A percentile compares a stretch with the other conserved stretches of the same genome.
phyloP scores from a whole-genome alignment of 2,113 vertebrate genomes.

The Hylia prasina region DNA sequence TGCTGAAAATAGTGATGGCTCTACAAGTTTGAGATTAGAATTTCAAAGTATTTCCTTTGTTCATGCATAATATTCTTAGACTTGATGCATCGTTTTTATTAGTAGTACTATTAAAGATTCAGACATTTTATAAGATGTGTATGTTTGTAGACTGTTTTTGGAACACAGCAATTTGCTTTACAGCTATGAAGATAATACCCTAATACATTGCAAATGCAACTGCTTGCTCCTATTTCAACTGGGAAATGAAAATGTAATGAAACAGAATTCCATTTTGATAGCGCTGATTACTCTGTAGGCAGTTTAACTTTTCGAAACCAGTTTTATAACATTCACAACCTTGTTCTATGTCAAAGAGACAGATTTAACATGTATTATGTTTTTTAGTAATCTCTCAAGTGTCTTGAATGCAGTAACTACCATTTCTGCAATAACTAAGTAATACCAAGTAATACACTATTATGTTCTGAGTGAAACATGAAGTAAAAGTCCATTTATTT shows the following conservation, averaged over 20 bases:
- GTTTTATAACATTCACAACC: background rate
- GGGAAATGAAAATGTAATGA: slow-evolving; percentile 4
- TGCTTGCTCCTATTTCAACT: background rate
- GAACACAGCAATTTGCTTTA: background rate
- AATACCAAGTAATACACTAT: background rate
- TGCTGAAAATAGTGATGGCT: background rate
- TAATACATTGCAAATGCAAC: background rate
- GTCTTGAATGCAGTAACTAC: background rate
- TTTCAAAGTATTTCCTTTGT: background rate
- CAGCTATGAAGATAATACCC: background rate
- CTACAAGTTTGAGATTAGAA: background rate
- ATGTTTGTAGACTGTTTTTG: background rate
- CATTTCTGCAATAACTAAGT: background rate
- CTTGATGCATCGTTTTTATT: background rate
- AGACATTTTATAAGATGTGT: background rate
- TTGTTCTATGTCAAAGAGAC: background rate
- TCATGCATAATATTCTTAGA: background rate
- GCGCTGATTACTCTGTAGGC: background rate
- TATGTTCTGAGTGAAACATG: background rate
- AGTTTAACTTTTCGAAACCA: background rate
- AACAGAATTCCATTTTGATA: background rate
- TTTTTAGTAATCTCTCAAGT: background rate
- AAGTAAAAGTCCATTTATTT: background rate
- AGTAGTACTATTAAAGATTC: background rate
- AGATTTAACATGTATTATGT: background rate